Evolutionary conservation across 2,797 vertebrate species (phyloP).

Genomic region (Chloroceryle amazona): DNA sequence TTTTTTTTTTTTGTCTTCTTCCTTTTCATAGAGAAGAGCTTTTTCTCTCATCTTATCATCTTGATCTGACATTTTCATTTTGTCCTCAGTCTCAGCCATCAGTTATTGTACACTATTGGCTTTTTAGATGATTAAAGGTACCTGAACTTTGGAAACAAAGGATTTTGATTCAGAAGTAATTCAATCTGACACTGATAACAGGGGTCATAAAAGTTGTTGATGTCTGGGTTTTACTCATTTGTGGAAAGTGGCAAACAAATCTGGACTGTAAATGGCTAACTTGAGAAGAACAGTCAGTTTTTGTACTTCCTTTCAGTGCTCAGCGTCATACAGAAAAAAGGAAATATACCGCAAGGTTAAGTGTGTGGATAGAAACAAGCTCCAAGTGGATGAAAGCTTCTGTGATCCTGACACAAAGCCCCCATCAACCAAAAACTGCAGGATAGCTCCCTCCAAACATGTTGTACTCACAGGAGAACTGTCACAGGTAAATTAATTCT

Average conservation of each 20-base stretch:
- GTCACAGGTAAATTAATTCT: constrained; percentile 84
- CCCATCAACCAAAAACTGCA: constrained; percentile 79
- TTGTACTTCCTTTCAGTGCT: constrained; percentile 83
- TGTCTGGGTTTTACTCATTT: not conserved
- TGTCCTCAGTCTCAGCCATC: not conserved
- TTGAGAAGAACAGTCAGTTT: not conserved
- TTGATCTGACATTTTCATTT: not conserved
- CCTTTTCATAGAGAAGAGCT: not conserved
- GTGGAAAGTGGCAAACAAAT: not conserved
- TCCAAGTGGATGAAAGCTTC: constrained; percentile 83
- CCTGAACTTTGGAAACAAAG: not conserved
- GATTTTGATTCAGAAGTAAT: not conserved
- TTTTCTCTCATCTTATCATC: not conserved
- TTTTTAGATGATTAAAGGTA: not conserved
- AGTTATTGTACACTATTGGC: not conserved
- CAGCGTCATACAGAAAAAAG: constrained; percentile 83
- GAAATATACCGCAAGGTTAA: constrained; percentile 80
- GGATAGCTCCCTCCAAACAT: constrained; percentile 80
- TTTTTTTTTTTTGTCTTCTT: not conserved
- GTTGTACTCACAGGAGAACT: constrained; percentile 88
- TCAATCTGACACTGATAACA: not conserved
- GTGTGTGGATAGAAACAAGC: constrained; percentile 80
- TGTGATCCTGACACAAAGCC: constrained; percentile 85
- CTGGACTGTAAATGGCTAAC: not conserved
- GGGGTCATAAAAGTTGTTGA: not conserved